These are phyloP conservation scores for Lasioglossum figueresi DNA, from an alignment of 2,888 invertebrate genomes.

Conservation along the genomic window DNA sequence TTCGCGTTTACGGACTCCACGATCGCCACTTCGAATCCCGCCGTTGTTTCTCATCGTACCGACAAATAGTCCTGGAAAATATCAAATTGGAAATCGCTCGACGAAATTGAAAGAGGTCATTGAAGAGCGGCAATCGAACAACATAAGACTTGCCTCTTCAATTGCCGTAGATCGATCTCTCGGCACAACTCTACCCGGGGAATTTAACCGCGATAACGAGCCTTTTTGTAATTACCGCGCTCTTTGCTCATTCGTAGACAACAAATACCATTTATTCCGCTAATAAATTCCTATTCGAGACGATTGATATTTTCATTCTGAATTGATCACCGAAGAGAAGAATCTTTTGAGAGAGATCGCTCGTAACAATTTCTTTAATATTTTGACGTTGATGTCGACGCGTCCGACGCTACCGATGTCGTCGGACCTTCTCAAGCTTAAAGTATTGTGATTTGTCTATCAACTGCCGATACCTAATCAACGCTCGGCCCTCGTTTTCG, in stretches of 20 bases:
- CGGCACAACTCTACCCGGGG: background rate
- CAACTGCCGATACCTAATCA: conserved; percentile 26
- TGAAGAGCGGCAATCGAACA: background rate
- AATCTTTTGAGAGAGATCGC: background rate
- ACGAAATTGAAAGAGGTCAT: background rate
- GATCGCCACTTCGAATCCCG: conserved; percentile 5
- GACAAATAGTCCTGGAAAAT: background rate
- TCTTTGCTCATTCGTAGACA: background rate
- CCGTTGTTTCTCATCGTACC: background rate
- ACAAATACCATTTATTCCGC: background rate
- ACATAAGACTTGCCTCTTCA: background rate
- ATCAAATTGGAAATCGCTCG: background rate
- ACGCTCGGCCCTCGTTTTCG: conserved; percentile 15
- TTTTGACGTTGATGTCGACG: background rate
- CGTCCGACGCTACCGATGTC: background rate
- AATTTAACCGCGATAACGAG: background rate
- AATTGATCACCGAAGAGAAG: background rate
- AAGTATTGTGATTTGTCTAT: conserved; percentile 45
- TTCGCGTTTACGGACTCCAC: conserved; percentile 36
- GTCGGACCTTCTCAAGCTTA: background rate
- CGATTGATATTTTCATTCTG: background rate
- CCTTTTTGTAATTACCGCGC: background rate
- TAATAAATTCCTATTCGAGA: background rate
- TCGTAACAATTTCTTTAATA: background rate
- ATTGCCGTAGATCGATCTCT: background rate